Evolutionary conservation across 1,140 invertebrate genomes (phyloP).

Genomic region (Drosophila suzukii): DNA sequence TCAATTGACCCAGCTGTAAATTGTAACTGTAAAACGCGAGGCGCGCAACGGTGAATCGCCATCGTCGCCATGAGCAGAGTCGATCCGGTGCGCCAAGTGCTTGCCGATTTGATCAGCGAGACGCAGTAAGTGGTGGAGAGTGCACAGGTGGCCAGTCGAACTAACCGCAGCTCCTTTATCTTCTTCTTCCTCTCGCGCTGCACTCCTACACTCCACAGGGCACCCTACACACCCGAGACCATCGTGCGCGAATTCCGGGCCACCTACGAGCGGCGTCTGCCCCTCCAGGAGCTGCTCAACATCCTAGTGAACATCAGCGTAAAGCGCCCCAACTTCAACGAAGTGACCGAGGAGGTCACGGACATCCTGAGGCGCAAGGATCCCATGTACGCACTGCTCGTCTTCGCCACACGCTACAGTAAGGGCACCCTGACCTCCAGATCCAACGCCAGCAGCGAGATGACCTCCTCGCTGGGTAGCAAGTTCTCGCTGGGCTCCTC

Average conservation of each 20-base stretch:
- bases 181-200: not conserved
- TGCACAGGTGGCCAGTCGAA: slow-evolving; percentile 10
- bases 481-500: not conserved
- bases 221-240: slow-evolving; percentile 54
- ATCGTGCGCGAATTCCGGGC: slow-evolving; percentile 69
- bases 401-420: slow-evolving; percentile 64
- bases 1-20: not conserved
- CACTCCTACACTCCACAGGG: slow-evolving; percentile 25
- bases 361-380: slow-evolving; percentile 63
- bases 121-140: slow-evolving; percentile 51
- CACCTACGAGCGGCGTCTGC: slow-evolving; percentile 52
- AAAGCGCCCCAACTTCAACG: slow-evolving; percentile 57
- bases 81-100: slow-evolving; percentile 56
- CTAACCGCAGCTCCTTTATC: not conserved
- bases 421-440: slow-evolving; percentile 1
- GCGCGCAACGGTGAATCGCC: slow-evolving; percentile 15
- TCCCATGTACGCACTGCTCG: slow-evolving; percentile 71
- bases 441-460: not conserved
- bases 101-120: slow-evolving; percentile 54
- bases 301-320: slow-evolving; percentile 61
- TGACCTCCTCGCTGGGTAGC: not conserved
- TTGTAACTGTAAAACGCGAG: slow-evolving; percentile 9
- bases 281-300: slow-evolving; percentile 51
- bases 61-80: slow-evolving; percentile 26
- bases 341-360: slow-evolving; percentile 53